A percentile compares a stretch with the other conserved stretches of the same genome.
These are phyloP conservation scores for Ophion obscuratus DNA, from an alignment of 2,888 invertebrate species.

Conservation along the genomic window DNA sequence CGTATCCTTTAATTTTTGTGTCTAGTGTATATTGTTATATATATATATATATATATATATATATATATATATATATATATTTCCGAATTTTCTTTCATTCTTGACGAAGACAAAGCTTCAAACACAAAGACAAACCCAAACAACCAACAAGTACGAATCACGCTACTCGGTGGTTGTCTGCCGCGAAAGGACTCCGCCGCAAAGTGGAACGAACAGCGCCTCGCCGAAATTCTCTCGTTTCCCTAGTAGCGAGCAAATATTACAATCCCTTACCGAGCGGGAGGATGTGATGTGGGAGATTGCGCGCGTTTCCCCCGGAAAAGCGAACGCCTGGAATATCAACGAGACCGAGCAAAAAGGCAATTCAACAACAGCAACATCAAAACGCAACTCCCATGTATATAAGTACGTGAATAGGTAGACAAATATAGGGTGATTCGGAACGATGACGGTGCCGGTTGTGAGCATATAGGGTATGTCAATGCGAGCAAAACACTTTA, in stretches of 20 bases:
- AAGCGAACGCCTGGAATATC: background rate
- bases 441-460: background rate
- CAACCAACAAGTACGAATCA: background rate
- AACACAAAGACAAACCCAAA: background rate
- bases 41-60: background rate
- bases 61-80: background rate
- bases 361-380: background rate
- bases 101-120: background rate
- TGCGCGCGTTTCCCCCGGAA: background rate
- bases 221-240: background rate
- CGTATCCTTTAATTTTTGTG: no score
- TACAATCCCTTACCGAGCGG: background rate
- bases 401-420: background rate
- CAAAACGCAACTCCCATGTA: background rate
- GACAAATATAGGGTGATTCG: background rate
- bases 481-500: background rate
- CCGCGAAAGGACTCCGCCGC: background rate
- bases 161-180: background rate
- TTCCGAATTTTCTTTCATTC: background rate
- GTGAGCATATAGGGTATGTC: background rate
- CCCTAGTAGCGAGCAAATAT: background rate
- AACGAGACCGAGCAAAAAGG: background rate
- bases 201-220: background rate
- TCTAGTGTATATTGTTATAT: no score
- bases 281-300: background rate